Evolutionary conservation across 2,113 vertebrate genomes (phyloP), one percentile per base, ranked within the genome.

Genomic region (Theristicus caerulescens): DNA sequence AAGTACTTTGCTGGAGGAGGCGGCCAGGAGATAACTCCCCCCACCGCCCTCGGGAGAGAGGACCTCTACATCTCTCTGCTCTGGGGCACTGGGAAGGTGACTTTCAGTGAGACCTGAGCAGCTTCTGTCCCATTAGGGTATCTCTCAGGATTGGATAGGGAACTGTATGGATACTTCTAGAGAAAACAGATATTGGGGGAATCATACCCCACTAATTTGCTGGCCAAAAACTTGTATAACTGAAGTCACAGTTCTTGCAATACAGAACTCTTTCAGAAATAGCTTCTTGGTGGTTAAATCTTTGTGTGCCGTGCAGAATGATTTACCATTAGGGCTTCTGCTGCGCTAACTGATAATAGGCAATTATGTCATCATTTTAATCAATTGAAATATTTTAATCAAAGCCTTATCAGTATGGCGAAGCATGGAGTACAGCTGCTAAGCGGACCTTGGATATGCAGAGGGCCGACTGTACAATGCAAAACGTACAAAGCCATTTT

Each of bases 401-500:
- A 24, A 65, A 69, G 47, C 67, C 2, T 4, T 62, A 26, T 32
- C 54, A 13, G 26, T 13, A 2, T 8, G 38, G 38, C 17, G 65
- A 55, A 36, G n/a, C 24, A 16, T 0, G 1, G 42, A 66, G 46
- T 22, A 27, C 36, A 58, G 82, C 31, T 46, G 47, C 69, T 16
- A 3, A 9, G 7, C 31, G 16, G 36, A 52, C 49, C 40, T 42
- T 12, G 73, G 61, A 4, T 57, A 15, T 3, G 52, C 21, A 31
- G 44, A 36, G 55, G 34, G 32, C 73, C 74, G 55, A 10, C 13
- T 38, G 54, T 22, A 10, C 18, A 5, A 1, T 9, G 31, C 65
- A 42, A 3, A 47, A 14, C 1, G 4, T 19, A 8, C 26, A 6
- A 1, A 17, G 51, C 61, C 1, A 0, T 59, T 52, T 42, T 64